Evolutionary conservation across 2,888 invertebrate species (phyloP), one percentile per base, ranked within the genome.

Genomic region (Willowsia nigromaculata): DNA sequence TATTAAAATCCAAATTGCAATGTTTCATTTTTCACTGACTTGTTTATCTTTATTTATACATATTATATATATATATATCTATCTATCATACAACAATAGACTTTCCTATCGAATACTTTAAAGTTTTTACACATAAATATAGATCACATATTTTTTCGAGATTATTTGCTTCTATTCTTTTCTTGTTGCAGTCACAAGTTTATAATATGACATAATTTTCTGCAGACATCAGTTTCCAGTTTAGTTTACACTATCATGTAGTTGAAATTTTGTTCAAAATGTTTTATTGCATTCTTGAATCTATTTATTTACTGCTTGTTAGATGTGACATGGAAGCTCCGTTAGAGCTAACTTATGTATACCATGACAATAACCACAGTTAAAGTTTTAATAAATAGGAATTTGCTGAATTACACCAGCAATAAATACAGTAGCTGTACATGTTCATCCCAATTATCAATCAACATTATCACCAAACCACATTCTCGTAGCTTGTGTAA

Each of bases 121-220:
- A 53, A 33, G 33, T 78, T 56, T 22, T 27, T 78, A 78, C 78
- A 78, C 30, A 78, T 78, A 33, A 15, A 78, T 78, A 53, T 56
- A 53, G 56, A 33, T 7, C 27, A 25, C 9, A 15, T 5, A 56
- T 27, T 78, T 56, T 25, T 56, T 56, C 78, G 78, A 78, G 78
- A 78, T 78, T 78, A 78, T 78, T 78, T 78, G 78, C 56, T 78
- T 78, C 78, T 22, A 56, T 33, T 15, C 30, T 47, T 76, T 7
- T 25, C 18, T 71, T 40, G 33, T 65, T 5, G 59, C 9, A 33
- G 62, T 59, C 25, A 59, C 62, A 62, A 15, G 37, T n/a, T 37
- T n/a, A n/a, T n/a, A n/a, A n/a, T n/a, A n/a, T n/a, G n/a, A n/a
- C n/a, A n/a, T n/a, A n/a, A n/a, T n/a, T n/a, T n/a, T n/a, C n/a